Percentiles rank a stretch among this genome's conserved stretches.
phyloP scores from a whole-genome alignment of 2,113 vertebrate genomes.

The Orycteropus afer region DNA sequence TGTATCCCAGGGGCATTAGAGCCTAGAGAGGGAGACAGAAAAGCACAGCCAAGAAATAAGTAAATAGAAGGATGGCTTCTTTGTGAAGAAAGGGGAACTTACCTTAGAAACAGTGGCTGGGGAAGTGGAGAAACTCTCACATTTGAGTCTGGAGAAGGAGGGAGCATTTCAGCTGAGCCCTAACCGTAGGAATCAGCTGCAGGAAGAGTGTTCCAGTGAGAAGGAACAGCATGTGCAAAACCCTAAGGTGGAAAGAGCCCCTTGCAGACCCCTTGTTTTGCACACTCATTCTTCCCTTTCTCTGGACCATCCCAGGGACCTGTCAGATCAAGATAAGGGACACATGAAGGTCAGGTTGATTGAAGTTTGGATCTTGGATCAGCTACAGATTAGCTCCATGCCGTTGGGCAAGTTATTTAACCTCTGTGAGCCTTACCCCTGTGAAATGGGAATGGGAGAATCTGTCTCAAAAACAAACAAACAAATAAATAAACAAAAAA shows the following conservation, averaged over 20 bases:
- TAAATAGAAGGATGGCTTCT: background rate
- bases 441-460: background rate
- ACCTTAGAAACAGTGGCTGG: accelerated
- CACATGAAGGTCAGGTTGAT: background rate
- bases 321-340: background rate
- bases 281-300: background rate
- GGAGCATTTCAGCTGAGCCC: background rate
- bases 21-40: background rate
- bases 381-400: background rate
- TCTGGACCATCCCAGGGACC: background rate
- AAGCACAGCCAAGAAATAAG: background rate
- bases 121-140: no score
- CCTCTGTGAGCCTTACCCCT: background rate
- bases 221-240: background rate
- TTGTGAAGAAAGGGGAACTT: background rate
- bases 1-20: background rate
- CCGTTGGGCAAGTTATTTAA: background rate
- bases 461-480: background rate
- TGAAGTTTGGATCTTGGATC: background rate
- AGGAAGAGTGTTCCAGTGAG: background rate
- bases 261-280: accelerated
- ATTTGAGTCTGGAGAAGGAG: no score
- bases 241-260: no score
- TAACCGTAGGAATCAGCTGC: background rate
- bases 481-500: no score